Conservation (phyloP, 2,113 vertebrate species). For the Echinops telfairi region DNA sequence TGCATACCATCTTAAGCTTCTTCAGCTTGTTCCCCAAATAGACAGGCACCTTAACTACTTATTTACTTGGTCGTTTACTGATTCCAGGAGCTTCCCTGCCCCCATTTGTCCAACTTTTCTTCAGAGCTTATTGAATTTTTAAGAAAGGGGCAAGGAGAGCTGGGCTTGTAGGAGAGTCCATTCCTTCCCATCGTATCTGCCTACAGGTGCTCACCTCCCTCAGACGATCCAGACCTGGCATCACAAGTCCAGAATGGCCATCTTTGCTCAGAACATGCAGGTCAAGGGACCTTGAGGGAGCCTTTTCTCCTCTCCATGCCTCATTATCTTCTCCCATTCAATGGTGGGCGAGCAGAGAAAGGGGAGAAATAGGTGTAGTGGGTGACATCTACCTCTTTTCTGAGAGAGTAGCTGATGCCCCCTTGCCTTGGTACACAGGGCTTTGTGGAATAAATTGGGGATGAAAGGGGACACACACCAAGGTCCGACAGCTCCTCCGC, state of each 20-base stretch:
- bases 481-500: not conserved
- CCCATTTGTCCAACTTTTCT: not conserved
- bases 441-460: not conserved
- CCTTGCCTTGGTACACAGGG: not conserved
- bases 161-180: not conserved
- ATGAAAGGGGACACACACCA: not conserved
- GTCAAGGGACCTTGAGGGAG: too few species aligned
- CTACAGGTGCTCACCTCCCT: rapidly evolving
- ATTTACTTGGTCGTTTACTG: not conserved
- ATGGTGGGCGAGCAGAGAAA: not conserved
- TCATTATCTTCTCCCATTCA: not conserved
- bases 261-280: not conserved
- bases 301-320: not conserved
- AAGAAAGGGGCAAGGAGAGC: not conserved
- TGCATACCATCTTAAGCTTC: not conserved
- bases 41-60: not conserved
- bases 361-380: not conserved
- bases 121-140: not conserved
- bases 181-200: not conserved
- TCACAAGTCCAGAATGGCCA: not conserved
- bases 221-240: not conserved
- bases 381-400: too few species aligned
- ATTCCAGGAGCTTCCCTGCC: not conserved
- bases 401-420: too few species aligned
- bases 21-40: not conserved